Conservation (phyloP, 2,888 invertebrate genomes). For the Heterodera filipjevi region DNA sequence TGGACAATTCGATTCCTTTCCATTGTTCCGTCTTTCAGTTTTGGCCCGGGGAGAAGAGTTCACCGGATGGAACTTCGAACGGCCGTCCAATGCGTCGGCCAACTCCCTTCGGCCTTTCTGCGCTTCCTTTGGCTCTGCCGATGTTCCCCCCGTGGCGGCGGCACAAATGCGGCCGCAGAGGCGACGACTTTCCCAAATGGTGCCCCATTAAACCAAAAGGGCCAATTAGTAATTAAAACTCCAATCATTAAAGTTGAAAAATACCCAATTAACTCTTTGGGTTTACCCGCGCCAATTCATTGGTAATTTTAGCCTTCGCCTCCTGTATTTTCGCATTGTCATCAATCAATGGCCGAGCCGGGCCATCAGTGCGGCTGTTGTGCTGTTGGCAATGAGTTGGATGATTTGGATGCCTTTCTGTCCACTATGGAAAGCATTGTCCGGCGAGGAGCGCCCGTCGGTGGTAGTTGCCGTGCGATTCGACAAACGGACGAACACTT, state of each 20-base stretch:
- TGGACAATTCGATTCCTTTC: no score
- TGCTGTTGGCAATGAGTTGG: conserved; percentile 22
- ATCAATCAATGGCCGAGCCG: neutral
- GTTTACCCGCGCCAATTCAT: no score
- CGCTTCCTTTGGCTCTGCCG: conserved; percentile 17
- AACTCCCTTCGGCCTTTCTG: conserved; percentile 6
- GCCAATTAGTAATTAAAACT: no score
- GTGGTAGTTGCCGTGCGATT: conserved; percentile 33
- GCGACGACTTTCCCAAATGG: conserved; percentile 17
- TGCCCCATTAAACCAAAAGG: conserved; percentile 5
- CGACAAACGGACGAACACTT: neutral
- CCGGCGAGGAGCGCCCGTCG: conserved; percentile 11
- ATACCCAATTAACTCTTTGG: no score
- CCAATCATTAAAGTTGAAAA: no score
- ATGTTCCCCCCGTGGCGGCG: conserved; percentile 7
- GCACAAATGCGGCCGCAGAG: neutral
- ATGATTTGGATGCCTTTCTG: conserved; percentile 24
- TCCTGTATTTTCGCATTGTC: neutral
- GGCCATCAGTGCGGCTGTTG: conserved; percentile 15
- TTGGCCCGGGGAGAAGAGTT: conserved; percentile 44
- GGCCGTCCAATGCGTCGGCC: conserved; percentile 33
- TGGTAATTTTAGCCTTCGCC: neutral
- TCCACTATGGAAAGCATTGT: conserved; percentile 19
- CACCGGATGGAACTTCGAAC: conserved; percentile 49
- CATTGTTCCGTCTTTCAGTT: conserved; percentile 31